These are phyloP conservation scores for Phaethon lepturus DNA, from an alignment of 2,113 vertebrate genomes.

Conservation along the genomic window DNA sequence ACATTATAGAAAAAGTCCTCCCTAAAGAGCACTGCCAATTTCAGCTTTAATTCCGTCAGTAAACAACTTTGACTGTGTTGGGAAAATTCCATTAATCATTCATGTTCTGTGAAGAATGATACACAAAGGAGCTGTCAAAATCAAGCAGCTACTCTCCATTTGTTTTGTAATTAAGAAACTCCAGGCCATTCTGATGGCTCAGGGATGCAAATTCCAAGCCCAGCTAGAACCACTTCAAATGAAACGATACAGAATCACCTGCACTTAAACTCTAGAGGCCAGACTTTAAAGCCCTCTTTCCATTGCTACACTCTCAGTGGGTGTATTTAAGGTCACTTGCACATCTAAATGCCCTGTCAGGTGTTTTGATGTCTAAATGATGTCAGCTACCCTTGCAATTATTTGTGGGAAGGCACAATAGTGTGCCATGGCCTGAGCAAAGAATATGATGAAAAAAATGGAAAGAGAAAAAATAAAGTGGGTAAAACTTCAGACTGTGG, in stretches of 20 bases:
- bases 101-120: slow-evolving; percentile 79
- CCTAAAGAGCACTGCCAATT: slow-evolving; percentile 78
- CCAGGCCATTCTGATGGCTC: slow-evolving; percentile 64
- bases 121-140: slow-evolving; percentile 81
- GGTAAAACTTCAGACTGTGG: not conserved
- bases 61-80: slow-evolving; percentile 82
- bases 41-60: slow-evolving; percentile 81
- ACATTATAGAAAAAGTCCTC: slow-evolving; percentile 76
- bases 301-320: not conserved
- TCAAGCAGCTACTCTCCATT: slow-evolving; percentile 76
- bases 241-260: slow-evolving; percentile 27
- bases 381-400: not conserved
- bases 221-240: slow-evolving; percentile 46
- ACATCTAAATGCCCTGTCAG: not conserved
- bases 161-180: slow-evolving; percentile 82
- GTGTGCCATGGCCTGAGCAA: not conserved
- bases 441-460: not conserved
- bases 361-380: not conserved
- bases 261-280: not conserved
- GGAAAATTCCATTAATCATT: slow-evolving; percentile 86
- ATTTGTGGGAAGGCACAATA: not conserved
- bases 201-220: slow-evolving; percentile 64
- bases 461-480: not conserved
- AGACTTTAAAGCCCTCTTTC: not conserved
- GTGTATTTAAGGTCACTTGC: slow-evolving; percentile 18